Conservation (phyloP, 2,888 invertebrate genomes). For the Creontiades dilutus region DNA sequence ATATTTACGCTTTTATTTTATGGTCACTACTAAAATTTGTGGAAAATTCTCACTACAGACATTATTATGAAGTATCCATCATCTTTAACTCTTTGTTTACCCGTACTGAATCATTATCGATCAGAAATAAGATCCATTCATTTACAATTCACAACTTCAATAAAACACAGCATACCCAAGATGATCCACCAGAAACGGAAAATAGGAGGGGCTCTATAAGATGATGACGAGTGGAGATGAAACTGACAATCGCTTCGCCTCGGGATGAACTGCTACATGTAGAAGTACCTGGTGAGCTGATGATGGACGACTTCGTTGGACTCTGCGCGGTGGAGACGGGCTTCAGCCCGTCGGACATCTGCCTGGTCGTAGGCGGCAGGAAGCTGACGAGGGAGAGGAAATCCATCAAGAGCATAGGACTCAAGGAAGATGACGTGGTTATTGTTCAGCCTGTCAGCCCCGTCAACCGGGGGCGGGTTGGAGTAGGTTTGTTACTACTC, state of each 20-base stretch:
- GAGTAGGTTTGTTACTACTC: slow-evolving; percentile 39
- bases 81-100: slow-evolving; percentile 1
- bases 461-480: slow-evolving; percentile 75
- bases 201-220: slow-evolving; percentile 19
- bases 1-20: no score
- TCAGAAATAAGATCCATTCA: slow-evolving; percentile 26
- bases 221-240: slow-evolving; percentile 83
- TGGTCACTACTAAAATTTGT: no score
- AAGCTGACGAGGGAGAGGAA: slow-evolving; percentile 91
- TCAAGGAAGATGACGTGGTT: slow-evolving; percentile 93
- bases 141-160: slow-evolving; percentile 39
- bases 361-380: slow-evolving; percentile 91
- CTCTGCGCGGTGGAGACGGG: slow-evolving; percentile 94
- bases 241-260: slow-evolving; percentile 94
- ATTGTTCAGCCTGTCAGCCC: slow-evolving; percentile 85
- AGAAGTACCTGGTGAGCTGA: slow-evolving; percentile 95
- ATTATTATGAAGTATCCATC: not conserved
- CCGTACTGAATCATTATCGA: not conserved
- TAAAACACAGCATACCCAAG: slow-evolving; percentile 21
- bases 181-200: slow-evolving; percentile 12
- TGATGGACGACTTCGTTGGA: slow-evolving; percentile 96
- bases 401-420: slow-evolving; percentile 89
- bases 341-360: slow-evolving; percentile 88
- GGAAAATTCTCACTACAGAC: not conserved
- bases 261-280: slow-evolving; percentile 93